Conservation (phyloP, 2,888 invertebrate genomes). For the Sthenelais limicola region DNA sequence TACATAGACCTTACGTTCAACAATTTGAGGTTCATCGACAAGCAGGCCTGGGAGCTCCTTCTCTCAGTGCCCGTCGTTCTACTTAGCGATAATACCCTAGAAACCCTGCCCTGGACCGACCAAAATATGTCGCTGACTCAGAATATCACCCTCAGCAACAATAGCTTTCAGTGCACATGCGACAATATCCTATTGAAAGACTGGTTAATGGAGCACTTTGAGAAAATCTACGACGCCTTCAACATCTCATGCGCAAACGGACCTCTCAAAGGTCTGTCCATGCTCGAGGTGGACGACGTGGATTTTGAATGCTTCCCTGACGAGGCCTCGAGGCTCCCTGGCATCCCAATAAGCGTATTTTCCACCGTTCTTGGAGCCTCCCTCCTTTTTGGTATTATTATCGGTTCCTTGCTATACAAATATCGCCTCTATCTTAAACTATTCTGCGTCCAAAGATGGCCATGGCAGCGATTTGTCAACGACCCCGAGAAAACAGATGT, state of each 20-base stretch:
- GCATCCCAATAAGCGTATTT: conserved; percentile 12
- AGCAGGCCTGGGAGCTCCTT: conserved; percentile 14
- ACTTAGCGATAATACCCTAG: conserved; percentile 27
- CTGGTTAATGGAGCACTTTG: conserved; percentile 32
- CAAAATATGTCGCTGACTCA: conserved; percentile 17
- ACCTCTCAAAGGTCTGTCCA: neutral
- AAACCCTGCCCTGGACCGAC: conserved; percentile 23
- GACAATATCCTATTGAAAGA: conserved; percentile 31
- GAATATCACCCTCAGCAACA: conserved; percentile 13
- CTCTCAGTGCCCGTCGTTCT: conserved; percentile 27
- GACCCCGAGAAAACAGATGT: conserved; percentile 30
- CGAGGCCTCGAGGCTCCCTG: neutral
- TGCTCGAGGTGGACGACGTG: conserved; percentile 36
- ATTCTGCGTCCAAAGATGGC: conserved; percentile 21
- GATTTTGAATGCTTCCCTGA: conserved; percentile 30
- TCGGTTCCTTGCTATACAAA: conserved; percentile 4
- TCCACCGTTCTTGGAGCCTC: neutral
- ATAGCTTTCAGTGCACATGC: conserved; percentile 40
- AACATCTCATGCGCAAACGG: conserved; percentile 18
- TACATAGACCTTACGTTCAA: conserved; percentile 38
- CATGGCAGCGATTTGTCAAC: conserved; percentile 22
- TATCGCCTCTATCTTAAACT: conserved; percentile 11
- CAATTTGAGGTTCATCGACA: conserved; percentile 22
- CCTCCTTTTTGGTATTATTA: neutral
- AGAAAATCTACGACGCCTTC: conserved; percentile 23